These are phyloP conservation scores for Camelus bactrianus DNA, from an alignment of 2,113 vertebrate species.

Conservation along the genomic window DNA sequence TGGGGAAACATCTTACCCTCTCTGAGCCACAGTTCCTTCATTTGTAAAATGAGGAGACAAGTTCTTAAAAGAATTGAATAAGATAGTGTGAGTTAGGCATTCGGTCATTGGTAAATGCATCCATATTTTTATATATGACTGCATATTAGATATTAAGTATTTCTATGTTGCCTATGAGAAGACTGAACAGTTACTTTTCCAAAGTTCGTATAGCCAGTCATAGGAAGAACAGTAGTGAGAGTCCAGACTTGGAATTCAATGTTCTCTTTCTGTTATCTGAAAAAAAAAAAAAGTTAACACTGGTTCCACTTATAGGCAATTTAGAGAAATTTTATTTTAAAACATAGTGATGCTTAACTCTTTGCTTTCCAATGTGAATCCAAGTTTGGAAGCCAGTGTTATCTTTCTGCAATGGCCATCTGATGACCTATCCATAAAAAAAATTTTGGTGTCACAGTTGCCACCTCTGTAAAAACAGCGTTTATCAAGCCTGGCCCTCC, in stretches of 20 bases:
- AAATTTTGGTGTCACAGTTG: neutral
- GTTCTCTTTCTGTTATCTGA: neutral
- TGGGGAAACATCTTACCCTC: neutral
- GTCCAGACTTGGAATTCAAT: neutral
- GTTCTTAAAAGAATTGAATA: neutral
- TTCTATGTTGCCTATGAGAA: neutral
- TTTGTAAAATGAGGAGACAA: neutral
- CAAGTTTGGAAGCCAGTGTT: conserved; percentile 28
- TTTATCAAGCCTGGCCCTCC: neutral
- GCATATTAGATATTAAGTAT: neutral
- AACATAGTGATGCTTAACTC: conserved; percentile 30
- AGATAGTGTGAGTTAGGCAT: neutral
- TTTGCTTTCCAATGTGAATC: neutral
- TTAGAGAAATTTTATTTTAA: conserved; percentile 43
- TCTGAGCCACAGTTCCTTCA: neutral
- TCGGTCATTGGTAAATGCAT: neutral
- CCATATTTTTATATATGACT: neutral
- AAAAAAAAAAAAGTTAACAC: neutral
- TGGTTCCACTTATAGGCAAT: neutral
- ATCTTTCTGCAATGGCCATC: neutral
- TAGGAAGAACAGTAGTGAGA: neutral
- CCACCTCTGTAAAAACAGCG: neutral
- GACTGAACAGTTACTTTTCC: neutral
- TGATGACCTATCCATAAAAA: neutral
- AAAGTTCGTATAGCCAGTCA: neutral